Evolutionary conservation across 2,113 vertebrate genomes (phyloP).

Genomic region (Mirza zaza): DNA sequence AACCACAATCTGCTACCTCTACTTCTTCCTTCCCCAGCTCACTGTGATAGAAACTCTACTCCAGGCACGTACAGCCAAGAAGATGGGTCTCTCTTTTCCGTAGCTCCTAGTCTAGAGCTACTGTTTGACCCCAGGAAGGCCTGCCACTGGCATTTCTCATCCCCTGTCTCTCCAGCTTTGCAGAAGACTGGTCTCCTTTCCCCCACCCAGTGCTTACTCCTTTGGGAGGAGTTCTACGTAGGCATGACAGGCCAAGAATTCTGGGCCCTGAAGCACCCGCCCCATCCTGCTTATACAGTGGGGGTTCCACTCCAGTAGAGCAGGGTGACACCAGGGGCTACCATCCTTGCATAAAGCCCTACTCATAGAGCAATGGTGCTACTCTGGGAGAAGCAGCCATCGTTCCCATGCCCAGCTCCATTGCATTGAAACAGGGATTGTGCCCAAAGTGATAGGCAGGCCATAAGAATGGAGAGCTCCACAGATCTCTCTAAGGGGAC

Average conservation of each 20-base stretch:
- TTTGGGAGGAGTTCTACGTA: background rate
- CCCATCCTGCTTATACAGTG: background rate
- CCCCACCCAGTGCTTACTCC: background rate
- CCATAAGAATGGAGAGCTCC: background rate
- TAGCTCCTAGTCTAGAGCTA: background rate
- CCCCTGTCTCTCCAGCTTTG: background rate
- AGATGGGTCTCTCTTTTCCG: background rate
- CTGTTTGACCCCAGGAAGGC: background rate
- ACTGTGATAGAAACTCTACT: background rate
- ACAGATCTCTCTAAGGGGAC: background rate
- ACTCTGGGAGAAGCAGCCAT: background rate
- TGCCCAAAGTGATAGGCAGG: too few species aligned
- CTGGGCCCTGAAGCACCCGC: background rate
- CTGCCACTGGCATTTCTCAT: background rate
- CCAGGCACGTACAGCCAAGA: background rate
- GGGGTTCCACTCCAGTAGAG: background rate
- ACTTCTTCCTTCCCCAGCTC: background rate
- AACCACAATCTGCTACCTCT: background rate
- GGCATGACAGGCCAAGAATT: background rate
- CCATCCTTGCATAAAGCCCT: background rate
- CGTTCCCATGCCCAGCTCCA: rapidly evolving
- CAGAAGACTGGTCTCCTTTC: background rate
- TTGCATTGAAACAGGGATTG: background rate
- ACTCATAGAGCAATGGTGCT: background rate
- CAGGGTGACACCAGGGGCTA: background rate